These are phyloP conservation scores for Phalacrocorax brasilianus DNA, from an alignment of 2,113 vertebrate genomes.

Conservation along the genomic window DNA sequence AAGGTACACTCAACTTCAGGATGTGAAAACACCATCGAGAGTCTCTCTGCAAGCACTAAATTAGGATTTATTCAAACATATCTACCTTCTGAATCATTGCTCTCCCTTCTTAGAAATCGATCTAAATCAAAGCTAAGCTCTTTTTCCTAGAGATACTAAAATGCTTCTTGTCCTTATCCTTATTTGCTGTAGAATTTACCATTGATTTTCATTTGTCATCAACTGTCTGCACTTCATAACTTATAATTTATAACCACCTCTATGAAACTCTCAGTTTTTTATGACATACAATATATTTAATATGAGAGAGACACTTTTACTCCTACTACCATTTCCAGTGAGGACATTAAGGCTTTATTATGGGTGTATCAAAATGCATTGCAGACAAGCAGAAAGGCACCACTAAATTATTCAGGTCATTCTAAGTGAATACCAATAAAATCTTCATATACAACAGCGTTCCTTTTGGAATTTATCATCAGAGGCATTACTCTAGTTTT, in stretches of 20 bases:
- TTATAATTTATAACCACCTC: background rate
- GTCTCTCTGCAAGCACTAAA: background rate
- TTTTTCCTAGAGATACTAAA: background rate
- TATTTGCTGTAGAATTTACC: background rate
- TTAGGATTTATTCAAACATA: background rate
- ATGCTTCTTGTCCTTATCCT: background rate
- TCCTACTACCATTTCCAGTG: background rate
- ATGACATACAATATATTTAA: slow-evolving; percentile 27
- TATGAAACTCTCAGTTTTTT: slow-evolving; percentile 2
- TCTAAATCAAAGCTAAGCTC: background rate
- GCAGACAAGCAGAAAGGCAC: background rate
- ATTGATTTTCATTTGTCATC: slow-evolving; percentile 18
- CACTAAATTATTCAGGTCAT: slow-evolving; percentile 31
- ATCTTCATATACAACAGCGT: background rate
- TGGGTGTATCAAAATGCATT: background rate
- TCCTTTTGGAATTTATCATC: background rate
- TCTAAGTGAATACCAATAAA: slow-evolving; percentile 20
- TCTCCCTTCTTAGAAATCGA: background rate
- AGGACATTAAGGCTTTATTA: slow-evolving; percentile 32
- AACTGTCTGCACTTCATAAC: background rate
- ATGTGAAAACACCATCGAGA: background rate
- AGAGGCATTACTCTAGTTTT: background rate
- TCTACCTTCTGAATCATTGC: background rate
- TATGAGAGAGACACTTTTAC: slow-evolving; percentile 8
- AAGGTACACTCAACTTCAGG: background rate